These are phyloP conservation scores for Acipenser oxyrinchus DNA, from an alignment of 2,797 vertebrate genomes.

Conservation along the genomic window DNA sequence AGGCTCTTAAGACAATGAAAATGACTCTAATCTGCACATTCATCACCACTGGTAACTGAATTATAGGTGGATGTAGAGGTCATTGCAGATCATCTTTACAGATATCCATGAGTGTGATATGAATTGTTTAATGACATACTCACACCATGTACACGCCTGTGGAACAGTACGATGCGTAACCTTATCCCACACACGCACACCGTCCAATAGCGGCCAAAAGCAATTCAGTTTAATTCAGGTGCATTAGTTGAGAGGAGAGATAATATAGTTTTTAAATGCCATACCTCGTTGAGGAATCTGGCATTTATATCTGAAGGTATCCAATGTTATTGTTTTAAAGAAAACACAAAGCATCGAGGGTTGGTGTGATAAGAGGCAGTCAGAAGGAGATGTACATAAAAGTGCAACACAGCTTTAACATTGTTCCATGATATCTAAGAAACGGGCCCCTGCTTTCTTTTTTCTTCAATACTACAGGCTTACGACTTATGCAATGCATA, in stretches of 20 bases:
- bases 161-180: not conserved
- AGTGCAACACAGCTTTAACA: no score
- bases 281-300: not conserved
- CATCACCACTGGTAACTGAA: not conserved
- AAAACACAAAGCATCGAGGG: no score
- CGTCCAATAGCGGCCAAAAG: not conserved
- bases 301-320: not conserved
- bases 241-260: not conserved
- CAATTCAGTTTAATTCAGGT: slow-evolving; percentile 1
- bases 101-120: slow-evolving; percentile 5
- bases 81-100: slow-evolving; percentile 8
- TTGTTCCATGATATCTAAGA: no score
- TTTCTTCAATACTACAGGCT: no score
- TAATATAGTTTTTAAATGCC: not conserved
- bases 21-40: slow-evolving; percentile 5
- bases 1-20: slow-evolving; percentile 10
- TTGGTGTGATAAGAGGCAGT: no score
- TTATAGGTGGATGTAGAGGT: slow-evolving; percentile 7
- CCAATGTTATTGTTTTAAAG: not conserved
- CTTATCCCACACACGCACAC: not conserved
- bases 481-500: no score
- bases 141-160: not conserved
- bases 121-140: slow-evolving; percentile 6
- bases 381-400: no score
- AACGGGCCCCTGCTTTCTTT: no score